Base-by-base conservation (phyloP, 2,113 vertebrate genomes). In the Aptenodytes forsteri region DNA sequence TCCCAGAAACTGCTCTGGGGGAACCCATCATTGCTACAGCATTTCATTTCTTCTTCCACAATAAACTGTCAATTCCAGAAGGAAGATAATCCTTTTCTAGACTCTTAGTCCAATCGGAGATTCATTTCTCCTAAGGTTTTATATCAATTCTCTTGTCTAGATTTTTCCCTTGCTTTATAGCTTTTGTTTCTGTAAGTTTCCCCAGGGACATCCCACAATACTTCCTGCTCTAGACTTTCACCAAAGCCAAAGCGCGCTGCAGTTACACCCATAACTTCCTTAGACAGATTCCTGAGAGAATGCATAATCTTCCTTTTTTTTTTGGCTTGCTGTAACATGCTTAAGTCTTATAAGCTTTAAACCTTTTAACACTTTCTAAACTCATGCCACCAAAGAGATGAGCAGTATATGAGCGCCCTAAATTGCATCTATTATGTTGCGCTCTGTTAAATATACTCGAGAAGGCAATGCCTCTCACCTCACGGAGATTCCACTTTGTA, bases 181-280 rank as follows among this genome's bases (percentile, higher is more conserved):
- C 64, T 95, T 83, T 85, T 93, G 20, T 92, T 94, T 56, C 91
- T 86, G 49, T 76, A 78, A 64, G 32, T 93, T 87, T 90, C 77
- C 49, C 58, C 34, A 56, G 76, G 91, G 56, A 83, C 40, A 78
- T 91, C 71, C 91, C 91, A 85, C 73, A 87, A 20, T 50, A 72
- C 64, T 96, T 94, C 77, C 80, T 91, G 82, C 89, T 89, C 40
- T 65, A 52, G 64, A 21, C 69, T 72, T 91, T 87, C 61, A 59
- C 89, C 79, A 83, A 79, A 90, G 80, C 75, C 69, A 81, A 93
- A 94, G 52, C 40, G n/a, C 1, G 0, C 75, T 61, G 59, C 66
- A 92, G 93, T 65, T 92, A 97, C 91, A 92, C 90, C 94, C 96
- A 69, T 94, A 55, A 72, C 93, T 97, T 97, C 95, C 96, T 95